phyloP scores from a whole-genome alignment of 2,888 invertebrate genomes.

The Lithophane leautieri region DNA sequence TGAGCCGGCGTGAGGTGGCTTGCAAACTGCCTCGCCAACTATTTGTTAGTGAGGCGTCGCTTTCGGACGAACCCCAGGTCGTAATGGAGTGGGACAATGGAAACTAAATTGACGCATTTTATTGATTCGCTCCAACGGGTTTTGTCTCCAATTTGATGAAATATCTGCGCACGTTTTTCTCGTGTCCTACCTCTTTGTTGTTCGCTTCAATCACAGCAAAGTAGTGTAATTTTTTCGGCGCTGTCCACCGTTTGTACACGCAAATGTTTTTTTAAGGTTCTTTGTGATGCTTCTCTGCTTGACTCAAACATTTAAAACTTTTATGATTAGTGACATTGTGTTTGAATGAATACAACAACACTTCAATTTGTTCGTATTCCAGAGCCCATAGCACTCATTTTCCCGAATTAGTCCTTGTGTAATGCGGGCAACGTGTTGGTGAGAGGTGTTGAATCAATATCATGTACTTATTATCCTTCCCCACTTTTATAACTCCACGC shows the following conservation, averaged over 20 bases:
- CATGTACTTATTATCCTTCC: conserved; percentile 19
- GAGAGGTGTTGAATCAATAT: conserved; percentile 42
- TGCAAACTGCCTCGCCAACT: conserved; percentile 25
- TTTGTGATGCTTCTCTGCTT: not conserved
- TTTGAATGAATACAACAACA: not conserved
- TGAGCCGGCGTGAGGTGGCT: not conserved
- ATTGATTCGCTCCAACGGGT: conserved; percentile 45
- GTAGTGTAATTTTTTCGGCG: not conserved
- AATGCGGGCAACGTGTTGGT: conserved; percentile 19
- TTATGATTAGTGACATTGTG: not conserved
- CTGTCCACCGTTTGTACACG: not conserved
- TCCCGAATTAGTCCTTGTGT: conserved; percentile 11
- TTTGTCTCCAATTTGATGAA: conserved; percentile 44
- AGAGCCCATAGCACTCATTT: conserved; percentile 10
- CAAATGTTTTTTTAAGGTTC: not conserved
- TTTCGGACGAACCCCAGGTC: conserved; percentile 15
- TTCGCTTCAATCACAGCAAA: not conserved
- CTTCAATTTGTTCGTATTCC: conserved; percentile 1
- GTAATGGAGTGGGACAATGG: conserved; percentile 34
- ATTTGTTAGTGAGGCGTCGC: conserved; percentile 37
- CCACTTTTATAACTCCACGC: conserved; percentile 1
- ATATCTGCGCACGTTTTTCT: conserved; percentile 24
- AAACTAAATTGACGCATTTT: conserved; percentile 48
- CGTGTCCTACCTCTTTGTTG: conserved; percentile 1
- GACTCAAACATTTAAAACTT: not conserved